Evolutionary conservation across 1,140 invertebrate genomes (phyloP).

Genomic region (Orius insidiosus): DNA sequence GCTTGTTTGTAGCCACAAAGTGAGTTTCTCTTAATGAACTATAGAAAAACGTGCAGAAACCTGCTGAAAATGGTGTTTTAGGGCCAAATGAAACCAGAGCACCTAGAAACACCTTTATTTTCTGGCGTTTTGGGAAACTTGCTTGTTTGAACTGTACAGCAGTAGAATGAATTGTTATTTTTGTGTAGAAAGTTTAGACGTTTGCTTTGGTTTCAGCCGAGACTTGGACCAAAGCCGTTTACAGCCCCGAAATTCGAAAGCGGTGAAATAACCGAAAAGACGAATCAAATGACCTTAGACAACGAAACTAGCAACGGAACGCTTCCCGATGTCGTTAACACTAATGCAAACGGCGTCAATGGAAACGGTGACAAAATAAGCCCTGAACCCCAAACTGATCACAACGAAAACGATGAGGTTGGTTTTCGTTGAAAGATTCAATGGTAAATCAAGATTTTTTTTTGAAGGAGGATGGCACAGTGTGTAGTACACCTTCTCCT

Average conservation of each 20-base stretch:
- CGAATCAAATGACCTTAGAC: neutral
- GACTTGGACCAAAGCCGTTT: conserved; percentile 65
- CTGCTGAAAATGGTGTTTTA: too few species aligned
- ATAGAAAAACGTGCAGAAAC: too few species aligned
- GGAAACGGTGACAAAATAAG: conserved; percentile 8
- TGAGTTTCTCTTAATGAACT: too few species aligned
- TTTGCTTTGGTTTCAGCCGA: conserved; percentile 36
- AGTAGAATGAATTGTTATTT: conserved; percentile 14
- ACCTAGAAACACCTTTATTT: too few species aligned
- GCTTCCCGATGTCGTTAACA: conserved; percentile 10
- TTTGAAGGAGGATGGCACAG: conserved; percentile 9
- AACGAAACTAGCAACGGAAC: conserved; percentile 1
- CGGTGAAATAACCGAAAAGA: conserved; percentile 28
- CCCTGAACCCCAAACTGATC: conserved; percentile 11
- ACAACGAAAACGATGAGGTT: conserved; percentile 13
- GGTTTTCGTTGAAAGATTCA: neutral
- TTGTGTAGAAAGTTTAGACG: conserved; percentile 6
- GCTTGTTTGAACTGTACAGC: neutral
- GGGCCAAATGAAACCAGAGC: too few species aligned
- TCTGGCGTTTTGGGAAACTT: too few species aligned
- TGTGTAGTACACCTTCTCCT: neutral
- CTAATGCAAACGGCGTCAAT: conserved; percentile 11
- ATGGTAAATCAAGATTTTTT: neutral
- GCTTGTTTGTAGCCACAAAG: too few species aligned
- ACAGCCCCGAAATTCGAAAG: conserved; percentile 42